Evolutionary conservation across 2,888 invertebrate species (phyloP).

Genomic region (Papilio protenor): DNA sequence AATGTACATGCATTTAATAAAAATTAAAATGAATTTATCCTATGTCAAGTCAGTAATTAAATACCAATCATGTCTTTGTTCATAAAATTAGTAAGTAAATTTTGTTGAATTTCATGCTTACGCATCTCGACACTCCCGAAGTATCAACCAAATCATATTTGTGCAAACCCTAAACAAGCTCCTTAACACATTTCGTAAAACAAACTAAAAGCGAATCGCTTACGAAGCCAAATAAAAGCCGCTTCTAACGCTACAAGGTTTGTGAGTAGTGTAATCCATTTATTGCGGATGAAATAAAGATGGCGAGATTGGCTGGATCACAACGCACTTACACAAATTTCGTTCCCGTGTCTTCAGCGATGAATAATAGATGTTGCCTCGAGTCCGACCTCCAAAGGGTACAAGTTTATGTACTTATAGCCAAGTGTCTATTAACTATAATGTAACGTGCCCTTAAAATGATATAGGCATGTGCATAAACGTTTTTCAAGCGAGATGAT

Average conservation of each 20-base stretch:
- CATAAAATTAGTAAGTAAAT: not conserved
- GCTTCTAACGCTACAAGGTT: slow-evolving; percentile 69
- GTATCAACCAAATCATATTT: slow-evolving; percentile 28
- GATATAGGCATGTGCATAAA: not conserved
- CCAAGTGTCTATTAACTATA: slow-evolving; percentile 3
- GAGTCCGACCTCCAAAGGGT: slow-evolving; percentile 59
- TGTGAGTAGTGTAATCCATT: slow-evolving; percentile 78
- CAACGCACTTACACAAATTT: slow-evolving; percentile 83
- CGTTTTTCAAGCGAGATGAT: no score
- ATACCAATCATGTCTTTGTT: not conserved
- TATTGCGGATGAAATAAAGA: slow-evolving; percentile 81
- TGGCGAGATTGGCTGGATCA: slow-evolving; percentile 79
- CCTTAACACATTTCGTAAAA: slow-evolving; percentile 35
- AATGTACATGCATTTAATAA: no score
- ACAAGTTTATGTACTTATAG: slow-evolving; percentile 32
- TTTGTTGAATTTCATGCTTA: not conserved
- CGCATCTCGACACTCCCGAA: slow-evolving; percentile 1
- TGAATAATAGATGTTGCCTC: slow-evolving; percentile 78
- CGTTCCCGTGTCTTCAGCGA: slow-evolving; percentile 78
- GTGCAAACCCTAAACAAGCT: slow-evolving; percentile 29
- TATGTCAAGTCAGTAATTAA: no score
- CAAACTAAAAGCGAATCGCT: slow-evolving; percentile 54
- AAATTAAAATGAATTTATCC: no score
- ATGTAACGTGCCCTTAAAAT: not conserved
- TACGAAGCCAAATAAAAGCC: slow-evolving; percentile 63